Evolutionary conservation across 2,888 invertebrate genomes (phyloP), one percentile per base, ranked within the genome.

Genomic region (Oegoconia quadripuncta): DNA sequence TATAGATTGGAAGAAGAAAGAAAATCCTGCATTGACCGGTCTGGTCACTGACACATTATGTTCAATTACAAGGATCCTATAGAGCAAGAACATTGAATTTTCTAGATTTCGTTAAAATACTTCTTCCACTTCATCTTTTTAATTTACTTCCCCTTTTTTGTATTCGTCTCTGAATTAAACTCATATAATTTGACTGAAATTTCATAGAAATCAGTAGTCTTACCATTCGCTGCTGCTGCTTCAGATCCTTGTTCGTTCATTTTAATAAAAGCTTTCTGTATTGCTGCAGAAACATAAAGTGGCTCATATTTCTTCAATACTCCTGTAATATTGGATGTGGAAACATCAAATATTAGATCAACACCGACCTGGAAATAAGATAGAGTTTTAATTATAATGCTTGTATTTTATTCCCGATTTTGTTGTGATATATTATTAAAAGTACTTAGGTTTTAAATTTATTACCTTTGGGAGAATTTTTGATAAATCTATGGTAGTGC

Each of bases 221-320:
- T 63, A 81, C 80, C 71, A 42, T 64, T 79, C 13, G 66, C 76
- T 9, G 64, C 78, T 2, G 74, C 68, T 11, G 79, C 81, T 56
- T 70, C 65, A 2, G 80, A 62, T 8, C 80, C 81, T 1, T 20
- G 30, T 61, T 82, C 81, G 40, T 71, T 50, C 2, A 69, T 42
- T 36, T 42, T 42, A 1, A 78, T 42, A 23, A 28, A 52, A 26
- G 64, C 60, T 46, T 64, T 64, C 31, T 69, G 65, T 4, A 52
- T 36, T 8, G 53, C 59, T 23, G 31, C 37, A 12, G 56, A 46
- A 2, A 66, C 51, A 4, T 17, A 46, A 3, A 63, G 18, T 8
- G 42, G 9, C 40, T 52, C 34, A 2, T 28, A 15, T 17, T 46
- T 33, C 31, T 48, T 34, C 13, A 63, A 34, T 3, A 69, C 53